These are phyloP conservation scores for Gallinago paraguaiae DNA, from an alignment of 2,113 vertebrate species.

Conservation along the genomic window DNA sequence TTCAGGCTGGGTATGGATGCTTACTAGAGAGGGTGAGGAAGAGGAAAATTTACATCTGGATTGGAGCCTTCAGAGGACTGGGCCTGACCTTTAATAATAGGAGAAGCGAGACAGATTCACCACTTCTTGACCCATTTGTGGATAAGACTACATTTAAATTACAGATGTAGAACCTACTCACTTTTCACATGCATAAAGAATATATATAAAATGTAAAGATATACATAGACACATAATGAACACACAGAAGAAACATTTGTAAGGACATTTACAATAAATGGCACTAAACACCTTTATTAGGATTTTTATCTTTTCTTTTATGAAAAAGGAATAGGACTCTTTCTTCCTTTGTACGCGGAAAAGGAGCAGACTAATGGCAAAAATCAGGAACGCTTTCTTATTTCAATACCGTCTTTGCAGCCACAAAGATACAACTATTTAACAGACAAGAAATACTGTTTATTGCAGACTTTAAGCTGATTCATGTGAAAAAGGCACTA, in stretches of 20 bases:
- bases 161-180: not conserved
- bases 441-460: constrained; percentile 80
- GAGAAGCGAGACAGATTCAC: not conserved
- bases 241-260: not conserved
- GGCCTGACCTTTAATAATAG: not conserved
- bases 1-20: not conserved
- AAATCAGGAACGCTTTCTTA: not conserved
- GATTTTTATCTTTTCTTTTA: constrained; percentile 7
- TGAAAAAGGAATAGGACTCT: constrained; percentile 34
- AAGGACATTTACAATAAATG: constrained; percentile 37
- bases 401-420: not conserved
- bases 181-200: not conserved
- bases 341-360: not conserved
- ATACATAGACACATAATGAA: not conserved
- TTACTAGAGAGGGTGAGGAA: not conserved
- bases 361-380: constrained; percentile 39
- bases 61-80: not conserved
- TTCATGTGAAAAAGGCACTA: constrained; percentile 87
- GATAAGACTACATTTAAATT: not conserved
- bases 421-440: constrained; percentile 59
- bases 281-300: constrained; percentile 64
- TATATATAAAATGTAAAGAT: not conserved
- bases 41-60: not conserved
- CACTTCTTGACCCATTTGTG: not conserved
- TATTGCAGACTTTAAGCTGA: constrained; percentile 86